phyloP scores from a whole-genome alignment of 2,888 invertebrate genomes.

The Melanophora roralis region DNA sequence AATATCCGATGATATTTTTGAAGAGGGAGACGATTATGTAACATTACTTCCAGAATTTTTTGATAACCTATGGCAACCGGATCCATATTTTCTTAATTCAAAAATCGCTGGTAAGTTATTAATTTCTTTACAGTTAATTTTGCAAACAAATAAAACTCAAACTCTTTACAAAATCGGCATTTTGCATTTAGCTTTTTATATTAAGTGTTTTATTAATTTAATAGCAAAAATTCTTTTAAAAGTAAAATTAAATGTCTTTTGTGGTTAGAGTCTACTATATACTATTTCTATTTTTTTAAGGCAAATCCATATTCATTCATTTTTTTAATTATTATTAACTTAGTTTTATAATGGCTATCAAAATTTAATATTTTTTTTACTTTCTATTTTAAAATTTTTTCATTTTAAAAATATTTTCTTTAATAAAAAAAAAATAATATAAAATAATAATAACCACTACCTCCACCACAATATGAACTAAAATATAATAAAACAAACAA shows the following conservation, averaged over 20 bases:
- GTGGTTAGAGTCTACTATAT: neutral
- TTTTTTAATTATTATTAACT: slow-evolving; percentile 1
- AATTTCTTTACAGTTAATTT: neutral
- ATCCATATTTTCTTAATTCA: slow-evolving; percentile 90
- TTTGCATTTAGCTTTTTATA: slow-evolving; percentile 12
- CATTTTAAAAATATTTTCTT: slow-evolving; percentile 37
- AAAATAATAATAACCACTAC: slow-evolving; percentile 45
- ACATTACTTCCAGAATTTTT: slow-evolving; percentile 88
- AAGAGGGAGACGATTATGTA: slow-evolving; percentile 88
- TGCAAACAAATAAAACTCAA: neutral
- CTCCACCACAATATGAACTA: slow-evolving; percentile 45
- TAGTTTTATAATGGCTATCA: slow-evolving; percentile 34
- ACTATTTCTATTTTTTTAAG: neutral
- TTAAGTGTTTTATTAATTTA: neutral
- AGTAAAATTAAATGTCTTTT: neutral
- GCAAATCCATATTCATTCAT: neutral
- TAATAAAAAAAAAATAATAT: slow-evolving; percentile 15
- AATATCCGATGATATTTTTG: slow-evolving; percentile 87
- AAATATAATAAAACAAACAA: slow-evolving; percentile 36
- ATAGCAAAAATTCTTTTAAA: neutral
- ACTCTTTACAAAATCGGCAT: neutral
- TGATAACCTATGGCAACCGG: slow-evolving; percentile 92
- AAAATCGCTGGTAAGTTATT: slow-evolving; percentile 85
- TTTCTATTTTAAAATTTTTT: slow-evolving; percentile 44
- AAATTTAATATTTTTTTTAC: slow-evolving; percentile 45